A percentile compares a stretch with the other conserved stretches of the same genome.
Conservation (phyloP, 2,888 invertebrate genomes). For the Colostygia pectinataria region DNA sequence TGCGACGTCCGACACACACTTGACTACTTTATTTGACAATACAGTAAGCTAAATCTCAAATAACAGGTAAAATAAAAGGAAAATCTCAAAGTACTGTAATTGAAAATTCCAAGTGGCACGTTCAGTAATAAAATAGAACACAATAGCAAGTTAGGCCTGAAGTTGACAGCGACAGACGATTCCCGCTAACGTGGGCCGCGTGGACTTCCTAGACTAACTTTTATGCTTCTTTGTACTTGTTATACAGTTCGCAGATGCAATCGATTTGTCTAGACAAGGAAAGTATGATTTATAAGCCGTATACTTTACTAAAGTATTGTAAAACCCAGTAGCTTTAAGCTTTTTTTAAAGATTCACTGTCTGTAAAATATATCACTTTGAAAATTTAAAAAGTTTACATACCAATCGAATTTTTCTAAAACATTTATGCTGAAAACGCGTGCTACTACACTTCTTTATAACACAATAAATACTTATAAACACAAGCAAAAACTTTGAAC, state of each 20-base stretch:
- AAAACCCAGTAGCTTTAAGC: too few species aligned
- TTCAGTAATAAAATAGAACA: constrained; percentile 49
- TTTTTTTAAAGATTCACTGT: too few species aligned
- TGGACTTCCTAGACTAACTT: constrained; percentile 40
- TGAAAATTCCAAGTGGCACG: constrained; percentile 36
- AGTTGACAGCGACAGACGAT: constrained; percentile 65
- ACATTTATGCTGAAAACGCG: not conserved
- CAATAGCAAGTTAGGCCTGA: constrained; percentile 60
- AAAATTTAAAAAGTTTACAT: not conserved
- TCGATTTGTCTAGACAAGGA: constrained; percentile 35
- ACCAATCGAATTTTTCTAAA: not conserved
- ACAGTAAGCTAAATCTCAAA: not conserved
- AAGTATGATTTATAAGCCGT: constrained; percentile 7
- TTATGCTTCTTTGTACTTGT: constrained; percentile 39
- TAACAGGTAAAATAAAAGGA: constrained; percentile 1
- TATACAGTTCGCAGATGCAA: constrained; percentile 34
- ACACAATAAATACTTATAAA: constrained; percentile 19
- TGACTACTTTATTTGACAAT: not conserved
- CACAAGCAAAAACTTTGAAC: constrained; percentile 32
- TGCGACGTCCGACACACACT: too few species aligned
- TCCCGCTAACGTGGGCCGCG: constrained; percentile 33
- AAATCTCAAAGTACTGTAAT: too few species aligned
- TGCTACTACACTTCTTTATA: constrained; percentile 7
- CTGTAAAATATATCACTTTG: too few species aligned
- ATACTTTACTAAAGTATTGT: too few species aligned